Evolutionary conservation across 2,797 vertebrate genomes (phyloP), one percentile per base, ranked within the genome.

Genomic region (Phalanger gymnotis): DNA sequence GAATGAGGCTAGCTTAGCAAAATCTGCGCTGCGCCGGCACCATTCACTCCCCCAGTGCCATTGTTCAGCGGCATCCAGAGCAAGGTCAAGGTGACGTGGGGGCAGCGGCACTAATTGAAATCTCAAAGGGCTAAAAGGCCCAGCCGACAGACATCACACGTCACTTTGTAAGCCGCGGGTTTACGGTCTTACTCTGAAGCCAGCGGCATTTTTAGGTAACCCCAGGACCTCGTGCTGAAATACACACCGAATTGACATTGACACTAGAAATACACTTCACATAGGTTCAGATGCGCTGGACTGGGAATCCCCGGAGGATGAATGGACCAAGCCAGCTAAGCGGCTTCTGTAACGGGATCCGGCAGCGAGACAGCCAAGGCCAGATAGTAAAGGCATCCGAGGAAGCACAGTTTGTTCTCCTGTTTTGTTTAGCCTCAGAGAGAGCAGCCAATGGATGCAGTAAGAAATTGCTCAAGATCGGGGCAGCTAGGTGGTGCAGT

Each of bases 1-100:
- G 94, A 89, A 52, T 90, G 96, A 91, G 97, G 97, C 96, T 31
- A 97, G 97, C 95, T 96, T 96, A 95, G 96, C 97, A 96, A 92
- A 93, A 95, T 92, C 58, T 92, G 81, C 96, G 93, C 96, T 96
- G 94, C 47, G 93, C 93, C 66, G 57, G 90, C 97, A 87, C 94
- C 94, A 34, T 90, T 95, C 94, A 34, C 87, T 95, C 95, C 89
- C 5, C 87, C 97, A 81, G 90, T 40, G 91, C 96, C 92, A 91
- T 96, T 97, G 93, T 97, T 91, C 30, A 81, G 87, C 87, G 92
- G 91, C 94, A 92, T 94, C 97, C 90, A 61, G 94, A 93, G 81
- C 58, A 4, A 58, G 94, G 92, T 94, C 73, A 81, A 96, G 94
- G 95, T 91, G 52, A 2, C 90, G 90, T 22, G 58, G 93, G 93